phyloP scores from a whole-genome alignment of 2,113 vertebrate genomes.

The Sitta europaea region DNA sequence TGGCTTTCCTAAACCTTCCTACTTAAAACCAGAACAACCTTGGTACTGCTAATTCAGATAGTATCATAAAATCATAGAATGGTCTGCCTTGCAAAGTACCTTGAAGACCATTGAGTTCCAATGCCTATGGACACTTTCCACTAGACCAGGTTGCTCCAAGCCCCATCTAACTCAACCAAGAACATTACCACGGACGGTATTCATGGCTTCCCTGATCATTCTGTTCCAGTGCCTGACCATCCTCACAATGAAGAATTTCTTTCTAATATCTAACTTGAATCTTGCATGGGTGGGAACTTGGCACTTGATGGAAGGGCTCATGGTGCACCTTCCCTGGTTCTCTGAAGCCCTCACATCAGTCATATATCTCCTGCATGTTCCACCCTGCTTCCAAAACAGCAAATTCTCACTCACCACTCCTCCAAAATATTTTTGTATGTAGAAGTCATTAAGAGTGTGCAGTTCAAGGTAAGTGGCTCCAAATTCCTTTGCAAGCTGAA shows the following conservation, averaged over 20 bases:
- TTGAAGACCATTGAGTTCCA: fast-evolving
- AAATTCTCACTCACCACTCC: constrained; percentile 83
- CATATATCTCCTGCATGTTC: fast-evolving
- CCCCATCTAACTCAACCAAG: not conserved
- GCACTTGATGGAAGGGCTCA: fast-evolving
- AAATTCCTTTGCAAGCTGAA: constrained; percentile 91
- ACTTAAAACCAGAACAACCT: not conserved
- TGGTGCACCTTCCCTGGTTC: fast-evolving
- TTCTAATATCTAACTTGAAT: too few relatives aligned
- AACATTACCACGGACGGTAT: not conserved
- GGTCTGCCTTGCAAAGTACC: not conserved
- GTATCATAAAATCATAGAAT: too few relatives aligned
- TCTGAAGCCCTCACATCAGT: fast-evolving
- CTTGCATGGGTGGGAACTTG: fast-evolving
- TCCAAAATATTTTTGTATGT: constrained; percentile 92
- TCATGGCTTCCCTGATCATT: not conserved
- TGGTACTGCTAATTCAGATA: not conserved
- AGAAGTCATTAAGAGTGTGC: constrained; percentile 89
- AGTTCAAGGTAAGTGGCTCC: constrained; percentile 93
- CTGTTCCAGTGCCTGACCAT: not conserved
- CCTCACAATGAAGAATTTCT: fast-evolving
- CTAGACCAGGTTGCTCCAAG: not conserved
- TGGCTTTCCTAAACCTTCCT: not conserved
- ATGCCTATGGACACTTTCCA: too few relatives aligned
- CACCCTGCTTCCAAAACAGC: too few relatives aligned